Evolutionary conservation across 2,113 vertebrate genomes (phyloP).

Genomic region (Aleadryas rufinucha): DNA sequence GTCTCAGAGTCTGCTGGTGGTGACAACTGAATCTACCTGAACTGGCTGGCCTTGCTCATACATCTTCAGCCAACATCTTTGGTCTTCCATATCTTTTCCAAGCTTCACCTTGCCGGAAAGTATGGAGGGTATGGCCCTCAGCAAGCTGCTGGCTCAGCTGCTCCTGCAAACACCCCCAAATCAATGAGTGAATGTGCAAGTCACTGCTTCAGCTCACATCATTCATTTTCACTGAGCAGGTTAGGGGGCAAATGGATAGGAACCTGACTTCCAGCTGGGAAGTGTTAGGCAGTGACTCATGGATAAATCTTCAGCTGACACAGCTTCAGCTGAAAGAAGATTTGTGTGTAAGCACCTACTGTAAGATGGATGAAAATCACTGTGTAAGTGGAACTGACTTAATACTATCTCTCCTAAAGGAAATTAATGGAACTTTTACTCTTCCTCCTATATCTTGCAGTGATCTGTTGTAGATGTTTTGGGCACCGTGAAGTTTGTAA

Average conservation of each 20-base stretch:
- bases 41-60: neutral
- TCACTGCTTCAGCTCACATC: neutral
- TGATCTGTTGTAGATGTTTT: neutral
- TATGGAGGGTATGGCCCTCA: neutral
- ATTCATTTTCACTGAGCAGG: neutral
- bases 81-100: neutral
- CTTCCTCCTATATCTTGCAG: neutral
- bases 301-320: neutral
- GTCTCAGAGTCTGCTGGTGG: neutral
- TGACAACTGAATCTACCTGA: neutral
- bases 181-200: fast-evolving
- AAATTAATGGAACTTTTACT: neutral
- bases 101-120: neutral
- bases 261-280: neutral
- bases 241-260: neutral
- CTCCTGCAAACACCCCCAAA: neutral
- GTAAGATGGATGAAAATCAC: neutral
- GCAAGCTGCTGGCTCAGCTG: neutral
- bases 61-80: neutral
- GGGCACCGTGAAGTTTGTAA: neutral
- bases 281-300: neutral
- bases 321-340: neutral
- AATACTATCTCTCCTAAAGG: neutral
- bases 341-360: neutral
- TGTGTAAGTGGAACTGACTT: neutral